Conservation (phyloP, 2,113 vertebrate species). For the Chinchilla lanigera region DNA sequence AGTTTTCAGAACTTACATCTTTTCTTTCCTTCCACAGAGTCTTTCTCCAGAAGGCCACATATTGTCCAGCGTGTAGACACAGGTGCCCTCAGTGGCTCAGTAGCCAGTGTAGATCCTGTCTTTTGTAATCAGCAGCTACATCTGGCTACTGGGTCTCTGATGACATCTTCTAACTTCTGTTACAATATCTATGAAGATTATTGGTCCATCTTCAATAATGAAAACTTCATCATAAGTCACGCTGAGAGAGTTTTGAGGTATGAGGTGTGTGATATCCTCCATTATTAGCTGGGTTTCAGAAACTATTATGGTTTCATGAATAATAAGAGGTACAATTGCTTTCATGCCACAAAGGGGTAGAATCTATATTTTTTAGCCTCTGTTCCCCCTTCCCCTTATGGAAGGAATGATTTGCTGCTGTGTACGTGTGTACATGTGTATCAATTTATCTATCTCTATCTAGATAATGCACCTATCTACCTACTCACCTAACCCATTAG, state of each 20-base stretch:
- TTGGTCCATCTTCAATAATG: slow-evolving; percentile 72
- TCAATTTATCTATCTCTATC: background rate
- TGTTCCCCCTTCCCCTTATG: background rate
- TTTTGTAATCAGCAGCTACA: slow-evolving; percentile 98
- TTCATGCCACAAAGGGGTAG: slow-evolving; percentile 43
- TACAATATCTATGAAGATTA: slow-evolving; percentile 80
- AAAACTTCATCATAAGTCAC: slow-evolving; percentile 83
- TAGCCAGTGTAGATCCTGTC: slow-evolving; percentile 99
- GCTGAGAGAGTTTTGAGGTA: slow-evolving; percentile 41
- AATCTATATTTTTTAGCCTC: slow-evolving; percentile 56
- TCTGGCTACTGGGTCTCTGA: slow-evolving; percentile 99
- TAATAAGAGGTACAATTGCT: slow-evolving; percentile 63
- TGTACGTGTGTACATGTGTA: background rate
- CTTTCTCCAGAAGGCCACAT: slow-evolving; percentile 54
- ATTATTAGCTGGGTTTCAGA: background rate
- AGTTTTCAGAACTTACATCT: slow-evolving; percentile 55
- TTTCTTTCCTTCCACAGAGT: slow-evolving; percentile 83
- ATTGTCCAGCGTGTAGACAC: slow-evolving; percentile 68
- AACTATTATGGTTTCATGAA: slow-evolving; percentile 34
- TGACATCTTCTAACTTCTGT: slow-evolving; percentile 88
- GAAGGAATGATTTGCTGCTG: slow-evolving; percentile 17
- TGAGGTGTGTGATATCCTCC: background rate
- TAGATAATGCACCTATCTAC: background rate
- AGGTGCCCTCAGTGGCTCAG: slow-evolving; percentile 94
- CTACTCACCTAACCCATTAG: background rate